These are phyloP conservation scores for Pongo pygmaeus DNA, from an alignment of 2,113 vertebrate genomes.

Conservation along the genomic window DNA sequence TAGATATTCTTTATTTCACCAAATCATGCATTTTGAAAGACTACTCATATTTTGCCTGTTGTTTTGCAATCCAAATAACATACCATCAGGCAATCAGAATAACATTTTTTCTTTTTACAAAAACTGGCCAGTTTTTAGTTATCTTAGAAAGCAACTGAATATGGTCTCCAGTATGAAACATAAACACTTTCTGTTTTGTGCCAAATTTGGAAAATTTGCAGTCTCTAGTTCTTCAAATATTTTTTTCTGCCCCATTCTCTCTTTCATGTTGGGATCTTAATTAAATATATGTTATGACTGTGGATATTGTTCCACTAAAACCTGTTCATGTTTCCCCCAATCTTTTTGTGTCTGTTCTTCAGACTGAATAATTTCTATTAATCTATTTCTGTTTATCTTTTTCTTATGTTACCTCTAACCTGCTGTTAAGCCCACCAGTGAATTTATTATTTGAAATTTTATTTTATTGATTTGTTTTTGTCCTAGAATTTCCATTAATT, in stretches of 20 bases:
- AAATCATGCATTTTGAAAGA: conserved; percentile 12
- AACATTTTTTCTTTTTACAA: background rate
- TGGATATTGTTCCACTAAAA: background rate
- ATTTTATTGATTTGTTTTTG: background rate
- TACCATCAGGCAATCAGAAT: background rate
- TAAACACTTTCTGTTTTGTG: background rate
- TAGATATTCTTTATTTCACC: background rate
- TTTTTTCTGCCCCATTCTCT: background rate
- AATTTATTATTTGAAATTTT: background rate
- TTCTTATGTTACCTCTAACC: background rate
- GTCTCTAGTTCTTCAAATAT: background rate
- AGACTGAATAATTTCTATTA: background rate
- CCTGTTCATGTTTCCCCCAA: background rate
- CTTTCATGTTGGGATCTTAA: background rate
- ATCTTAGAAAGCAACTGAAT: background rate
- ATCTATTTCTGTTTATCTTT: background rate
- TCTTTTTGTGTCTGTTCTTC: background rate
- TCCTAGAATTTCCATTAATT: background rate
- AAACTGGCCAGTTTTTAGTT: background rate
- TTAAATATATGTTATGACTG: background rate
- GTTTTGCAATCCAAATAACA: background rate
- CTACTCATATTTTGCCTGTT: background rate
- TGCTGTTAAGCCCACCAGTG: background rate
- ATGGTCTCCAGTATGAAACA: background rate
- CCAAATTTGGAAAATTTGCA: background rate